phyloP scores from a whole-genome alignment of 2,113 vertebrate genomes.

The Microcebus tavaratra region DNA sequence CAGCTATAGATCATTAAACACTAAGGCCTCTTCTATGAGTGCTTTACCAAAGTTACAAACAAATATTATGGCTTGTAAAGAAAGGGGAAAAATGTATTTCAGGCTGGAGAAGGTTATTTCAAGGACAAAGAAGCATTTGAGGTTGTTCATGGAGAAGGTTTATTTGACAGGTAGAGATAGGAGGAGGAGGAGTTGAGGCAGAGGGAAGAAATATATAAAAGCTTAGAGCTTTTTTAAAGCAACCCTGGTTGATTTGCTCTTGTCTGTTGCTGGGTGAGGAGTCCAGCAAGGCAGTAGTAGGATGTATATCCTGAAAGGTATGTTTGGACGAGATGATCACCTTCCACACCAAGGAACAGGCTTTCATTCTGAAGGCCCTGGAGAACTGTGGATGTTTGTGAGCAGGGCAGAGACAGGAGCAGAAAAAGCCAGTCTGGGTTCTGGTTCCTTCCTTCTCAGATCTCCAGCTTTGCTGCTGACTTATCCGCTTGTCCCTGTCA shows the following conservation, averaged over 20 bases:
- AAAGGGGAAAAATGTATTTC: background rate
- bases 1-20: background rate
- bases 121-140: background rate
- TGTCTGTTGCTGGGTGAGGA: background rate
- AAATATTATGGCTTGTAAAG: background rate
- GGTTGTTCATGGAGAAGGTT: background rate
- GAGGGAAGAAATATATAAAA: background rate
- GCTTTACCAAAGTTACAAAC: background rate
- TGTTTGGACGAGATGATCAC: background rate
- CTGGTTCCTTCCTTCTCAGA: background rate
- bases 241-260: background rate
- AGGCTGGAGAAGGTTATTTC: background rate
- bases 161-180: background rate
- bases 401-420: background rate
- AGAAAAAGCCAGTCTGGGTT: background rate
- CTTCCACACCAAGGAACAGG: background rate
- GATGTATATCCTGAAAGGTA: background rate
- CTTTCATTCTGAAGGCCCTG: background rate
- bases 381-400: background rate
- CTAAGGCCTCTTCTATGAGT: background rate
- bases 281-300: background rate
- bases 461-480: background rate
- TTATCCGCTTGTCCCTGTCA: background rate
- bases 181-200: background rate
- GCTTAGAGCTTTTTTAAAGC: background rate